Percentiles rank a stretch among this genome's conserved stretches.
These are phyloP conservation scores for Coelopa pilipes DNA, from an alignment of 2,888 invertebrate species.

Conservation along the genomic window DNA sequence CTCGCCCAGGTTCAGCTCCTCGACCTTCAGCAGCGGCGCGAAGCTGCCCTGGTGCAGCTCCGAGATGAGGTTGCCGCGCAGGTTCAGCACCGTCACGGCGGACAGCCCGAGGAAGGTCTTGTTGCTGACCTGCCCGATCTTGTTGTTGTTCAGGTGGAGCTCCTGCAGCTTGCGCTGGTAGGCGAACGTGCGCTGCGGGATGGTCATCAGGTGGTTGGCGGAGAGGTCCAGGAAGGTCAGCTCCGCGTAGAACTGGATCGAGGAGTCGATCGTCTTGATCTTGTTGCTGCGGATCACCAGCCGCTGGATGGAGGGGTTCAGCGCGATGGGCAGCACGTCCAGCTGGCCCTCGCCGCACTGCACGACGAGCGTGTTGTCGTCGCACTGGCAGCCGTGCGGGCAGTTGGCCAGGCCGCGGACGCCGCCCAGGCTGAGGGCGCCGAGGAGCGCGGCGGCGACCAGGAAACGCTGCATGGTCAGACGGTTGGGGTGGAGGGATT, in stretches of 20 bases:
- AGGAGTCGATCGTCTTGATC: constrained; percentile 88
- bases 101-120: constrained; percentile 83
- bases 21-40: constrained; percentile 78
- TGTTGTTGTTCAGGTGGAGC: constrained; percentile 85
- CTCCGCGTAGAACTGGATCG: constrained; percentile 89
- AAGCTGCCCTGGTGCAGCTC: constrained; percentile 82
- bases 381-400: constrained; percentile 86
- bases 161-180: constrained; percentile 86
- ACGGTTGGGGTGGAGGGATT: constrained; percentile 12
- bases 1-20: constrained; percentile 87
- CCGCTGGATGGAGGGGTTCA: constrained; percentile 90
- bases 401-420: constrained; percentile 74
- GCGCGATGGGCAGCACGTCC: constrained; percentile 88
- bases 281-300: constrained; percentile 86
- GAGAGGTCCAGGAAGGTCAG: constrained; percentile 86
- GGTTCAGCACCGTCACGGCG: constrained; percentile 81
- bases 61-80: constrained; percentile 84
- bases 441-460: constrained; percentile 13
- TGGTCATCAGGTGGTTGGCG: constrained; percentile 84
- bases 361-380: constrained; percentile 88
- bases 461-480: neutral
- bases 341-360: constrained; percentile 87
- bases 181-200: constrained; percentile 82
- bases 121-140: constrained; percentile 83
- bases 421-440: constrained; percentile 29